Base-by-base conservation (phyloP, 2,888 invertebrate species). In the Mythimna albipuncta region DNA sequence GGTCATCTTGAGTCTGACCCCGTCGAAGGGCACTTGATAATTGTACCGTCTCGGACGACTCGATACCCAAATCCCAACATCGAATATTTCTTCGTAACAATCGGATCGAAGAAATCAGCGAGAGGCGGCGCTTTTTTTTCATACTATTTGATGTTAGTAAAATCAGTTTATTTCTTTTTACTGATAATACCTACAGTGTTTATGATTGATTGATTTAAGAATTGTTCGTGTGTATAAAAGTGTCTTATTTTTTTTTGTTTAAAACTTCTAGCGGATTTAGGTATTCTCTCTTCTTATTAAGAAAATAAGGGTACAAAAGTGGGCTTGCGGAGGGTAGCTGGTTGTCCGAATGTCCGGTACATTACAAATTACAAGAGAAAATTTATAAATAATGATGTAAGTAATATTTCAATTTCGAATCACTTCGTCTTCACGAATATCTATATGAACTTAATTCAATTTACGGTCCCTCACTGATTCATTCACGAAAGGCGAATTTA, bases 1-100 rank as follows among this genome's bases (percentile, higher is more conserved):
- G 35, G 76, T 81, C 81, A 71, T 72, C 58, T 64, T 66, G 54
- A 68, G 35, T 10, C 69, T 66, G 70, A 77, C 68, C 83, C 65
- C 64, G 63, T 50, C 52, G 55, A 38, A 32, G 54, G 67, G 35
- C 65, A 68, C 76, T 82, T 63, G 68, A 74, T 47, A 69, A 64
- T 66, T 65, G 68, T 63, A 64, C 21, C 69, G 64, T 59, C 52
- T 61, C 64, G 41, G 44, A 66, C 55, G 58, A 77, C 62, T 59
- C 64, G 61, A 72, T 79, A 66, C 54, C 67, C 58, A 65, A 75
- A 75, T 70, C 52, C 67, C 58, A 65, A 71, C 72, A 77, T 72
- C 64, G 32, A 59, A 68, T 55, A 69, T 73, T 50, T 61, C 52
- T 57, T 65, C 11, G 55, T 19, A 57, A 26, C 13, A n/a, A 81